A percentile compares a stretch with the other conserved stretches of the same genome.
Evolutionary conservation across 2,113 vertebrate genomes (phyloP).

Genomic region (Chamaetylas fuelleborni): DNA sequence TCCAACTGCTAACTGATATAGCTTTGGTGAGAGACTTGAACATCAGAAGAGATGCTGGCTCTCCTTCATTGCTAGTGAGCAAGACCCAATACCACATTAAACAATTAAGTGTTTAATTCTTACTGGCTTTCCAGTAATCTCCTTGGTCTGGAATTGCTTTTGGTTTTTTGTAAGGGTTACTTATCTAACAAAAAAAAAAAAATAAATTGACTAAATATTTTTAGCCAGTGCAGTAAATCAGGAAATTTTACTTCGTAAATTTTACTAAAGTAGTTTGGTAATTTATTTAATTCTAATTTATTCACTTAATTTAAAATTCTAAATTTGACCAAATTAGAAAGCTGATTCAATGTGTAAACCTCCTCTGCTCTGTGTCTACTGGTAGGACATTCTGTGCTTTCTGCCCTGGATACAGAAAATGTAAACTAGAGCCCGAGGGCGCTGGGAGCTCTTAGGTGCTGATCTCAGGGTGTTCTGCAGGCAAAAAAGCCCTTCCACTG

Average conservation of each 20-base stretch:
- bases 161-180: not conserved
- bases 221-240: not conserved
- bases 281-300: not conserved
- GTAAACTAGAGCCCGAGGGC: not conserved
- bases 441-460: not conserved
- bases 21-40: not conserved
- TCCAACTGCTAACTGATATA: not conserved
- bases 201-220: not conserved
- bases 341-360: not conserved
- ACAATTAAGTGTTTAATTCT: not conserved
- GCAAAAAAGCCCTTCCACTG: not conserved
- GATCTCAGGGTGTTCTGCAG: not conserved
- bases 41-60: not conserved
- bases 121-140: not conserved
- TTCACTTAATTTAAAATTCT: not conserved
- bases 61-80: not conserved
- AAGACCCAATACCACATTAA: not conserved
- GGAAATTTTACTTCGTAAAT: not conserved
- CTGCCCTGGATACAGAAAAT: not conserved
- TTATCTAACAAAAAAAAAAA: not conserved
- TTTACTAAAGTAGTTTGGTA: too few species aligned
- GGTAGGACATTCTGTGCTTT: not conserved
- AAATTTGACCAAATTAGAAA: not conserved
- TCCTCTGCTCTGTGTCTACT: not conserved
- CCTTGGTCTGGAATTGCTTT: not conserved